Evolutionary conservation across 2,797 vertebrate genomes (phyloP), one percentile per base, ranked within the genome.

Genomic region (Emydoidea blandingii): DNA sequence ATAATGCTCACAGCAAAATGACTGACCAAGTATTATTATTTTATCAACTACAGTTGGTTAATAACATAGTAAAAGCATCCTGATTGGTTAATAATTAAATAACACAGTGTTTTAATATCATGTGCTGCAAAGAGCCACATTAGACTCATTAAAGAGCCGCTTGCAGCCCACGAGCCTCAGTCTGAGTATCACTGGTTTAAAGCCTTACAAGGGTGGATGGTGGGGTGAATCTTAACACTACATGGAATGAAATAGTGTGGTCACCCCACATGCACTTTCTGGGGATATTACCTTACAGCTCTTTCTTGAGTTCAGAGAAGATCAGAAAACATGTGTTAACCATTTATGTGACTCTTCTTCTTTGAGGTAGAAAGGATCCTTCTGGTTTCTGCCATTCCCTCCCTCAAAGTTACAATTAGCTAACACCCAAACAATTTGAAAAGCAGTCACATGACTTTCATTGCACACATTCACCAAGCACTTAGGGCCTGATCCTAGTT

Each of bases 301-400:
- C 56, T 49, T 37, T 88, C 54, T 94, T 92, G 80, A 82, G 95
- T 96, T 87, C 72, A 94, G 90, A 87, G 91, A 88, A 62, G 59
- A 18, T 34, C 59, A 62, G 59, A 34, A 62, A 62, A 62, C 7
- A 62, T 62, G 15, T 34, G 31, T 62, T 34, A 62, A 62, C 59
- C 59, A 62, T 62, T 62, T 62, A 62, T 62, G 15, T 62, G 59
- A 34, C 15, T 62, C 15, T 62, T 34, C 59, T 62, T 62, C 59
- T 15, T 62, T 2, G 15, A 62, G 31, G 15, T 62, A 62, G 31
- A 62, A 62, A 34, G 31, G 31, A 62, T 62, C 31, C 34, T 19
- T 65, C 34, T 65, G 16, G 34, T 8, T 65, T n/a, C 62, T 65
- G 34, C 34, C 15, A n/a, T 65, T 65, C 34, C 34, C 62, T 65